These are phyloP conservation scores for Notoglanidium macrostoma DNA, from an alignment of 2,797 vertebrate genomes.

Conservation along the genomic window DNA sequence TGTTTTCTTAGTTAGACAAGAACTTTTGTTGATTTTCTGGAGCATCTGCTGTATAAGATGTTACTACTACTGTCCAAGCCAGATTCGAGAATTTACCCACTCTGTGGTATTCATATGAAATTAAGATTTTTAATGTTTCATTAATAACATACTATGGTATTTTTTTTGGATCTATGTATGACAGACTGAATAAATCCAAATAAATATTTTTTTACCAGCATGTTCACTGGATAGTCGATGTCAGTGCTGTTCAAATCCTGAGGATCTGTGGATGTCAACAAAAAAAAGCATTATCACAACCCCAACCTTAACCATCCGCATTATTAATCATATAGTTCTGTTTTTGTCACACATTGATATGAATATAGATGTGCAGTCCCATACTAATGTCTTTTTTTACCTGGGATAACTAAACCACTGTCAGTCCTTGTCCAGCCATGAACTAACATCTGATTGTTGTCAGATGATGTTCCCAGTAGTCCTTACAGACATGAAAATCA, in stretches of 20 bases:
- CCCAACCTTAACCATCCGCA: neutral
- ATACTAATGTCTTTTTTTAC: neutral
- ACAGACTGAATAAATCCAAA: neutral
- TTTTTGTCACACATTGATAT: neutral
- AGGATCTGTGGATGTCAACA: neutral
- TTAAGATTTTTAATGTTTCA: neutral
- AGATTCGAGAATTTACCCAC: neutral
- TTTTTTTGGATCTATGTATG: neutral
- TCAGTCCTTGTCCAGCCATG: conserved; percentile 7
- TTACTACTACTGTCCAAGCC: neutral
- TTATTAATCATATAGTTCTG: neutral
- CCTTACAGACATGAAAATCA: neutral
- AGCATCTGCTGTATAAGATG: neutral
- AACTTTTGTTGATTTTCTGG: too few species aligned
- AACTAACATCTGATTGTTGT: conserved; percentile 11
- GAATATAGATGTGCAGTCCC: neutral
- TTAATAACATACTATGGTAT: neutral
- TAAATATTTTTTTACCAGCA: neutral
- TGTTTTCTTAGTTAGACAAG: neutral
- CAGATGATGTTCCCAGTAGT: conserved; percentile 27
- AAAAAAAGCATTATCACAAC: neutral
- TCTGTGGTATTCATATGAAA: neutral
- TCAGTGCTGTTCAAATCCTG: neutral
- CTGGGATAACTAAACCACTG: neutral
- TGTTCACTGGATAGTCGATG: neutral